phyloP scores from a whole-genome alignment of 2,888 invertebrate species.

The Geophilus truncorum region DNA sequence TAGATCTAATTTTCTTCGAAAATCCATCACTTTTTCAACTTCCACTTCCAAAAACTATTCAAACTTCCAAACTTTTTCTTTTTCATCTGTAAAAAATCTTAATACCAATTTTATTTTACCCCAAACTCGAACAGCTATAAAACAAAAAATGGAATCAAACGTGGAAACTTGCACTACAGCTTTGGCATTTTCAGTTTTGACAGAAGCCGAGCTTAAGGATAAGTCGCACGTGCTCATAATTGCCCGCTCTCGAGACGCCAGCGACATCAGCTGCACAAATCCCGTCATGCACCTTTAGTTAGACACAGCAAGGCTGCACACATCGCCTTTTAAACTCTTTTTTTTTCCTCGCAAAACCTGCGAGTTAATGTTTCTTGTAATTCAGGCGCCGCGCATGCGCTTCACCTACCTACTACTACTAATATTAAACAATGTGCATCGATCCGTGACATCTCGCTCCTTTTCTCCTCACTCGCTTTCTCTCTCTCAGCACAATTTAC shows the following conservation, averaged over 20 bases:
- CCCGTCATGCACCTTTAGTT: slow-evolving; percentile 16
- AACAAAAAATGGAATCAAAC: neutral
- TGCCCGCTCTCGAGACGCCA: slow-evolving; percentile 1
- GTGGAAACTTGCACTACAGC: neutral
- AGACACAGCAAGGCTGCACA: neutral
- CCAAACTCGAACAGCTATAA: neutral
- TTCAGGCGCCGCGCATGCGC: neutral
- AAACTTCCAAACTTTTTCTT: neutral
- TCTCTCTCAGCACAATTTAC: neutral
- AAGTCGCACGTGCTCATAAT: slow-evolving; percentile 20
- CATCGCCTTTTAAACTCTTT: neutral
- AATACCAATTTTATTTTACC: neutral
- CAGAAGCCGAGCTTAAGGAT: neutral
- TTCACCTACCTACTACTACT: neutral
- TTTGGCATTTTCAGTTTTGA: neutral
- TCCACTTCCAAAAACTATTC: neutral
- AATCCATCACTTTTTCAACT: neutral
- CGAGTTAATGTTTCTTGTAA: slow-evolving; percentile 2
- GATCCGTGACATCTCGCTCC: slow-evolving; percentile 8
- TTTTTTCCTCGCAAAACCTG: neutral
- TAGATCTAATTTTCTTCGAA: too few relatives aligned
- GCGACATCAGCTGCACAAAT: slow-evolving; percentile 12
- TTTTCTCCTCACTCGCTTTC: neutral
- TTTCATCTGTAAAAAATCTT: neutral
- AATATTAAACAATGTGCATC: slow-evolving; percentile 16